Base-by-base conservation (phyloP, 2,113 vertebrate species). In the Odontophorus gujanensis region DNA sequence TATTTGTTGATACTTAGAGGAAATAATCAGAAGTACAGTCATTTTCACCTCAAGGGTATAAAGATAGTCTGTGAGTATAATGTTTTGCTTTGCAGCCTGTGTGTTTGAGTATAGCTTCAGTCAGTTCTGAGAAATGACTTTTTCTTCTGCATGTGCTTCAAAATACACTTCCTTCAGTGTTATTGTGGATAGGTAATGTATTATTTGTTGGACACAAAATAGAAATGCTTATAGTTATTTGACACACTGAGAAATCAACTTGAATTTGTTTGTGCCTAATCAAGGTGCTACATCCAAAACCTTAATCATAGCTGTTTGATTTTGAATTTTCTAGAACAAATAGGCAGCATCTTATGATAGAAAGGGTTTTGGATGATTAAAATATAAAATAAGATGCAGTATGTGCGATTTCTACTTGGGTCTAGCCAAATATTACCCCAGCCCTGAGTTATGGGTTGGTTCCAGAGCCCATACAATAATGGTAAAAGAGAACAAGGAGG, bases 11-110 rank as follows among this genome's bases (percentile, higher is more conserved):
- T 62, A 45, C 81, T 73, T 6, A 16, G 32, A 69, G 61, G 38
- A 92, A 89, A 78, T 81, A 95, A 87, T 81, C 65, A 67, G 32
- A 50, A 78, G 16, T 63, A 55, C n/a, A 71, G 65, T 50, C 0
- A 32, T 75, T 81, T 91, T 90, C 69, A 85, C 53, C 76, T 90
- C 74, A 78, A 59, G 4, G 7, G 5, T 47, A 25, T 45, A 66
- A 47, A 78, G 11, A 51, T 38, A 78, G 78, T 77, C 81, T 95
- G 57, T n/a, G 43, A 90, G 43, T 74, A 68, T n/a, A 86, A 71
- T 78, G 59, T 42, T 81, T 90, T 78, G 51, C 90, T 82, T 89
- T 28, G 47, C 47, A 81, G 80, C 34, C 55, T 22, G 8, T 68
- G 36, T n/a, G 16, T 74, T 81, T 84, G 43, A 79, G 43, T 86